These are phyloP conservation scores for Ailuropoda melanoleuca DNA, from an alignment of 2,113 vertebrate species.

Conservation along the genomic window DNA sequence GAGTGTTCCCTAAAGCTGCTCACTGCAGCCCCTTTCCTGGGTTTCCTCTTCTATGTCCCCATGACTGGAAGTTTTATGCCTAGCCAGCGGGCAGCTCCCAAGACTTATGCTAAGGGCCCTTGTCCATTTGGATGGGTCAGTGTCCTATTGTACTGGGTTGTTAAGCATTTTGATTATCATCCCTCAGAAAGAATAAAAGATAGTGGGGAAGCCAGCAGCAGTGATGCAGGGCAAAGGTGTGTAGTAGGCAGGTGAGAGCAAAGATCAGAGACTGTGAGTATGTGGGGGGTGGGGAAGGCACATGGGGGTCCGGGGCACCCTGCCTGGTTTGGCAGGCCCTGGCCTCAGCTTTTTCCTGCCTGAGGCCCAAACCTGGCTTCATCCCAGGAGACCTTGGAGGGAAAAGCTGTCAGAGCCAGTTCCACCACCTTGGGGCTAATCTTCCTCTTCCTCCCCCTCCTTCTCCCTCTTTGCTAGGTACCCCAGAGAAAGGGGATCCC, in stretches of 20 bases:
- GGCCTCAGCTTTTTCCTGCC: slow-evolving; percentile 20
- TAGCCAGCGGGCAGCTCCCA: neutral
- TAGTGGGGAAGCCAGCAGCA: neutral
- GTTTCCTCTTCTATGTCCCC: neutral
- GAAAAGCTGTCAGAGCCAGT: slow-evolving; percentile 73
- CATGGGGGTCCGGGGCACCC: neutral
- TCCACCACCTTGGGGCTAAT: slow-evolving; percentile 70
- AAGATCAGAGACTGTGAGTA: slow-evolving; percentile 42
- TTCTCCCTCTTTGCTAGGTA: neutral
- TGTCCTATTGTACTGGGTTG: neutral
- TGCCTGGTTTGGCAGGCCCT: neutral
- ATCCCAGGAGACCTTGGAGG: slow-evolving; percentile 54
- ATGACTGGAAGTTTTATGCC: neutral
- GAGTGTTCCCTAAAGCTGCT: neutral
- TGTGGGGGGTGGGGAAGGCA: neutral
- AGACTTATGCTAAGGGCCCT: neutral
- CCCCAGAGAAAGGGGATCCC: neutral
- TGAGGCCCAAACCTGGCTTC: slow-evolving; percentile 48
- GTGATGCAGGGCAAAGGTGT: slow-evolving; percentile 35
- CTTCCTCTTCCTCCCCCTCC: slow-evolving; percentile 67
- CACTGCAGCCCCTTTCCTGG: neutral
- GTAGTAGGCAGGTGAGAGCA: slow-evolving; percentile 37
- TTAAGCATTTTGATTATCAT: slow-evolving; percentile 14
- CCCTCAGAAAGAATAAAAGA: slow-evolving; percentile 29
- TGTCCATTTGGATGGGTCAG: neutral